Conservation (phyloP, 2,888 invertebrate genomes). For the Pterostichus niger region DNA sequence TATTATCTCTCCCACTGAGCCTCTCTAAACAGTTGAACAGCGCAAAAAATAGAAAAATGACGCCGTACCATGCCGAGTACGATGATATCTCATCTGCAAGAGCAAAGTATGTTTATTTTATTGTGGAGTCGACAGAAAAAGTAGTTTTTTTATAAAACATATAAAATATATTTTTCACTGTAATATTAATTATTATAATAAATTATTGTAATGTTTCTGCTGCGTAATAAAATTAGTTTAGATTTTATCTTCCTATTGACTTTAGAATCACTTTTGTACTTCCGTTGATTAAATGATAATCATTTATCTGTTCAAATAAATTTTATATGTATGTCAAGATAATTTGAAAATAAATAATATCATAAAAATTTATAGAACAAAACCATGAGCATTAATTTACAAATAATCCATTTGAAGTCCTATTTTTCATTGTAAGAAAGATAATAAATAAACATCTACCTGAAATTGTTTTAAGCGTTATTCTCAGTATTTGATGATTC, state of each 20-base stretch:
- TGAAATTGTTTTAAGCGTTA: too few species aligned
- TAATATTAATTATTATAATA: slow-evolving; percentile 28
- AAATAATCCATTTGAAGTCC: too few species aligned
- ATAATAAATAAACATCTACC: too few species aligned
- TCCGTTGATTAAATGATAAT: slow-evolving; percentile 17
- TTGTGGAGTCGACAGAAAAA: slow-evolving; percentile 23
- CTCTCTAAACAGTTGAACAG: slow-evolving; percentile 35
- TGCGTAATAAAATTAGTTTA: slow-evolving; percentile 20
- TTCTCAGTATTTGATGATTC: too few species aligned
- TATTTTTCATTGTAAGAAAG: too few species aligned
- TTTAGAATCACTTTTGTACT: neutral
- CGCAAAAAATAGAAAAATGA: slow-evolving; percentile 51
- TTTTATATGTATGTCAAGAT: too few species aligned
- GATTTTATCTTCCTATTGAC: slow-evolving; percentile 2
- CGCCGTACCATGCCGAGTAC: neutral
- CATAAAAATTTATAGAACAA: too few species aligned
- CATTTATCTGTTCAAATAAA: neutral
- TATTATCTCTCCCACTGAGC: slow-evolving; percentile 23
- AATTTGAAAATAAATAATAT: too few species aligned
- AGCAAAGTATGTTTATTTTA: slow-evolving; percentile 6
- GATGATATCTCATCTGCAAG: slow-evolving; percentile 35
- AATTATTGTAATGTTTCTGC: slow-evolving; percentile 16
- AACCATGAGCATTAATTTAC: too few species aligned
- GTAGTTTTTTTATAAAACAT: neutral
- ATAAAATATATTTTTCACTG: neutral